phyloP scores from a whole-genome alignment of 1,140 invertebrate genomes.

The Capitella teleta region DNA sequence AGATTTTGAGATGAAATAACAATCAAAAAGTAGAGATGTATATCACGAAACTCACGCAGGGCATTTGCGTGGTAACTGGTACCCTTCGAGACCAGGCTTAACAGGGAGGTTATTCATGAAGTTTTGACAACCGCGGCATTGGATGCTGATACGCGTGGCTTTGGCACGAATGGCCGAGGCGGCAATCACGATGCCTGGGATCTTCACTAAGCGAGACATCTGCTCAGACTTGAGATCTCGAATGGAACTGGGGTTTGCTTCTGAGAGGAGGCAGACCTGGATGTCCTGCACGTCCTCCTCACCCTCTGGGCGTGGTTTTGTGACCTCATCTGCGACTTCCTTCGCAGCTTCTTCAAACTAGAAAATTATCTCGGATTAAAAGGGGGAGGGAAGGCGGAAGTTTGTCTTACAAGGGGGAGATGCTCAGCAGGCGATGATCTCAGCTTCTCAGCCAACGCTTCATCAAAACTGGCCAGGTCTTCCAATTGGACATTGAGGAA shows the following conservation, averaged over 20 bases:
- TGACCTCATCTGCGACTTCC: constrained; percentile 95
- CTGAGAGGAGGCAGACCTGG: constrained; percentile 80
- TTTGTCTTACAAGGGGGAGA: constrained; percentile 59
- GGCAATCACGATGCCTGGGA: constrained; percentile 89
- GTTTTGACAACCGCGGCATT: constrained; percentile 86
- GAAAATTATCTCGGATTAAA: not conserved
- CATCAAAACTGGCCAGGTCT: constrained; percentile 90
- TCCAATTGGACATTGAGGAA: constrained; percentile 87
- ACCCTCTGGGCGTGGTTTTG: constrained; percentile 72
- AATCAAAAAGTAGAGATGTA: not conserved
- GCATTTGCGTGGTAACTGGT: constrained; percentile 90
- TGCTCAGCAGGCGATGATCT: constrained; percentile 85
- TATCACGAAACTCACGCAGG: constrained; percentile 57
- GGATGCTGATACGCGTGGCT: constrained; percentile 86
- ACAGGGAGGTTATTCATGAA: constrained; percentile 79
- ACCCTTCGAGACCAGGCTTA: constrained; percentile 92
- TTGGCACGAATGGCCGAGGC: constrained; percentile 89
- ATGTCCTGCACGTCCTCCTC: constrained; percentile 87
- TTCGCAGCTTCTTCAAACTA: constrained; percentile 92
- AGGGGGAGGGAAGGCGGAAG: not conserved
- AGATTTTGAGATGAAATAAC: not conserved
- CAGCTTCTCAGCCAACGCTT: constrained; percentile 81
- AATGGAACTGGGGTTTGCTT: constrained; percentile 67
- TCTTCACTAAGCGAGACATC: constrained; percentile 86
- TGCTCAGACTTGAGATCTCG: constrained; percentile 78